Evolutionary conservation across 2,888 invertebrate species (phyloP).

Genomic region (Drosophila prolongata): DNA sequence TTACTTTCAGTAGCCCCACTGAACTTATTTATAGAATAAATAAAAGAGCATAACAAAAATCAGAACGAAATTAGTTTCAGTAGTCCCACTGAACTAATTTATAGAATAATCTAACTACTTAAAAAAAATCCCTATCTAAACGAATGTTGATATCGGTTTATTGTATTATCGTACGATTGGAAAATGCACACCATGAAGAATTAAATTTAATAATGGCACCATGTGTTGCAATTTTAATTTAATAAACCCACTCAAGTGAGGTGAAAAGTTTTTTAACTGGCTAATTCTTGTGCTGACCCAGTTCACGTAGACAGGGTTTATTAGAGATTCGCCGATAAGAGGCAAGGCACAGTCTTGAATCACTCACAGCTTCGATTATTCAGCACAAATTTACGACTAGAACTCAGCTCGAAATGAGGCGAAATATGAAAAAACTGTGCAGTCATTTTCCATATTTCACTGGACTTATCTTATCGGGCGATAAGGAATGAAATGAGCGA

Average conservation of each 20-base stretch:
- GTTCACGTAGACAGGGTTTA: slow-evolving; percentile 20
- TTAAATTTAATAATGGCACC: not conserved
- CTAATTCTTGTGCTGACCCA: slow-evolving; percentile 18
- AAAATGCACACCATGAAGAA: not conserved
- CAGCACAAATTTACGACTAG: slow-evolving; percentile 35
- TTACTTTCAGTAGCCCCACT: not conserved
- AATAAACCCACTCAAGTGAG: not conserved
- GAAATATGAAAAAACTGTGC: slow-evolving; percentile 34
- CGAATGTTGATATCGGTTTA: not conserved
- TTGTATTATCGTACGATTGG: not conserved
- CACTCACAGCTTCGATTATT: slow-evolving; percentile 43
- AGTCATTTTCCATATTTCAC: slow-evolving; percentile 45
- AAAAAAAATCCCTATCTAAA: not conserved
- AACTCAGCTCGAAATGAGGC: slow-evolving; percentile 4
- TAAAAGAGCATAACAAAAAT: too few relatives aligned
- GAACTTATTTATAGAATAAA: not conserved
- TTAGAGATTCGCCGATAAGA: slow-evolving; percentile 30
- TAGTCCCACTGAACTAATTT: not conserved
- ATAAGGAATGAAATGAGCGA: slow-evolving; percentile 17
- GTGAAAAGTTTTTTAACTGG: not conserved
- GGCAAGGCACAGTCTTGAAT: slow-evolving; percentile 28
- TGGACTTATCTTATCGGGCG: slow-evolving; percentile 43
- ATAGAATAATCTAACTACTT: not conserved
- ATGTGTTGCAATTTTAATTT: not conserved
- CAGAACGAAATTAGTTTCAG: not conserved